These are phyloP conservation scores for Sebastolobus alascanus DNA, from an alignment of 2,797 vertebrate species.

Conservation along the genomic window DNA sequence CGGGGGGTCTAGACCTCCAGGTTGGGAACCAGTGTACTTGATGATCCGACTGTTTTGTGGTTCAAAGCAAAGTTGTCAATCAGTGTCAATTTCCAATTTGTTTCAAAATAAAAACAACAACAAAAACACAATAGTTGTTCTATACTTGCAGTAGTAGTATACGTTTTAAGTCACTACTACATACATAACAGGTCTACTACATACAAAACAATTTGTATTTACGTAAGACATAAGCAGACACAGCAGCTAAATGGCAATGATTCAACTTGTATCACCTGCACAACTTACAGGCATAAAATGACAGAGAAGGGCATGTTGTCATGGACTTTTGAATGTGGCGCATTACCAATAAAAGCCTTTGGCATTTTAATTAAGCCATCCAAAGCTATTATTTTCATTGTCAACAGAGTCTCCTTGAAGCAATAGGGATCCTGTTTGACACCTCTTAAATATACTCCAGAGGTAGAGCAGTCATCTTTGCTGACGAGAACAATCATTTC, in stretches of 20 bases:
- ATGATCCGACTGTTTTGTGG: neutral
- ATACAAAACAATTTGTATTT: neutral
- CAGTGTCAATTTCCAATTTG: neutral
- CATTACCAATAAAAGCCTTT: constrained; percentile 63
- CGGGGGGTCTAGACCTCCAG: rapidly evolving
- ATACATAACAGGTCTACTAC: neutral
- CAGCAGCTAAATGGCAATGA: neutral
- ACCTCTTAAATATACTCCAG: constrained; percentile 71
- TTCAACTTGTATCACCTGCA: constrained; percentile 22
- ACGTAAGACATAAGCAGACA: neutral
- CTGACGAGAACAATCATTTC: constrained; percentile 66
- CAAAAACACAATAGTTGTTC: neutral
- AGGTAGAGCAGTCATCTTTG: constrained; percentile 65
- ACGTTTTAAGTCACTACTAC: neutral
- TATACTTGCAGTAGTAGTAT: neutral
- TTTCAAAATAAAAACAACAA: neutral
- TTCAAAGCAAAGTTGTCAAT: neutral
- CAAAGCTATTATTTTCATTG: constrained; percentile 75
- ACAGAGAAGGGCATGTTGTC: constrained; percentile 63
- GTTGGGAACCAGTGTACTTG: neutral
- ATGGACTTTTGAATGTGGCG: constrained; percentile 50
- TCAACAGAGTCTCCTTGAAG: constrained; percentile 72
- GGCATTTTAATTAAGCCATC: constrained; percentile 77
- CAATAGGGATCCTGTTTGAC: constrained; percentile 62
- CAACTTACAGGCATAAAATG: constrained; percentile 47